A percentile compares a stretch with the other conserved stretches of the same genome.
phyloP scores from a whole-genome alignment of 2,113 vertebrate genomes.

The Dicentrarchus labrax region DNA sequence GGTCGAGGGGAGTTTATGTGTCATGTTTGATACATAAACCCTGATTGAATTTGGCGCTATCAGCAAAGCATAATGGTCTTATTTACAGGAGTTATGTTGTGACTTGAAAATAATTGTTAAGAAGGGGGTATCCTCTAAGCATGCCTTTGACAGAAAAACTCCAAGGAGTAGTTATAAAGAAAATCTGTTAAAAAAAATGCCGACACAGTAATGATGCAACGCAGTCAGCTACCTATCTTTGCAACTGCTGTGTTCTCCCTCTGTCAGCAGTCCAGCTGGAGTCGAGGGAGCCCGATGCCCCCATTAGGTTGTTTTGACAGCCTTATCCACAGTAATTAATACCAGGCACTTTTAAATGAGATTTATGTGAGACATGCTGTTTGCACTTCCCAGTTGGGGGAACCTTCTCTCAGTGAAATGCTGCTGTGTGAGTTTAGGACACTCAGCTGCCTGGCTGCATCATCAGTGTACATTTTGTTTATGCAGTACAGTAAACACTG shows the following conservation, averaged over 20 bases:
- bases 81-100: not conserved
- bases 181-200: constrained; percentile 28
- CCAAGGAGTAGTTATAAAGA: constrained; percentile 9
- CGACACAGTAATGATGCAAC: constrained; percentile 40
- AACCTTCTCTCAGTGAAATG: constrained; percentile 32
- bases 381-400: constrained; percentile 54
- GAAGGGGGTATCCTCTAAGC: constrained; percentile 26
- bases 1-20: constrained; percentile 25
- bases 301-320: constrained; percentile 78
- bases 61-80: constrained; percentile 6
- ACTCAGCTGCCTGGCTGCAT: constrained; percentile 15
- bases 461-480: constrained; percentile 7
- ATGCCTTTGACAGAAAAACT: constrained; percentile 17
- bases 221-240: constrained; percentile 45
- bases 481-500: constrained; percentile 47
- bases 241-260: constrained; percentile 43
- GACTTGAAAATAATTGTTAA: not conserved
- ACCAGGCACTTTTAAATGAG: constrained; percentile 68
- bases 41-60: constrained; percentile 3
- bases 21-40: constrained; percentile 31
- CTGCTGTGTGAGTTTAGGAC: constrained; percentile 53
- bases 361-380: constrained; percentile 68
- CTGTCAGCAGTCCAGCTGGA: constrained; percentile 74
- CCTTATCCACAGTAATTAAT: constrained; percentile 76
- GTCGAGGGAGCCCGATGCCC: constrained; percentile 54